Conservation (phyloP, 2,797 vertebrate genomes). For the Microctenopoma stevenorrisi region DNA sequence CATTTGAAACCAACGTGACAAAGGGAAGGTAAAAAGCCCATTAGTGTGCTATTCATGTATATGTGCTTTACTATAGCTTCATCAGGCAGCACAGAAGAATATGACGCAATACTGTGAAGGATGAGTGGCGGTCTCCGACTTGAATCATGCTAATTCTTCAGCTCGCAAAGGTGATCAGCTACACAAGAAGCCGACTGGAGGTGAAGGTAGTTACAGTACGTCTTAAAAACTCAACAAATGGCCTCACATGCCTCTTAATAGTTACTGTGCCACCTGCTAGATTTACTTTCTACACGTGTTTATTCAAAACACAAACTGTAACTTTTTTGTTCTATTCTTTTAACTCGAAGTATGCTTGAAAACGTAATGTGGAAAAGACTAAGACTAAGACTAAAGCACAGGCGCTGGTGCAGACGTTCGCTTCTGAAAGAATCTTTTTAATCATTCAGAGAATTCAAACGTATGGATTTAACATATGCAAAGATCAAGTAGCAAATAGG, state of each 20-base stretch:
- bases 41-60: background rate
- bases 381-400: no score
- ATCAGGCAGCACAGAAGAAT: no score
- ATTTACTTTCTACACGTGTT: background rate
- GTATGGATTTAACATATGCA: no score
- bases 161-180: constrained; percentile 30
- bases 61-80: background rate
- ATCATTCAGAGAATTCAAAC: no score
- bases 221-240: constrained; percentile 13
- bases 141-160: constrained; percentile 36
- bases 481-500: no score
- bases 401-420: no score
- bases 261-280: no score
- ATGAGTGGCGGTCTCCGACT: constrained; percentile 26
- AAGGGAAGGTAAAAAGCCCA: constrained; percentile 15
- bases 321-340: no score
- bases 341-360: no score
- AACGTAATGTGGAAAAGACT: no score
- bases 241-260: constrained; percentile 1
- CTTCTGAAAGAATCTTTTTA: no score
- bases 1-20: constrained; percentile 35
- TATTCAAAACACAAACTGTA: constrained; percentile 1
- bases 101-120: background rate
- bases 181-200: constrained; percentile 16
- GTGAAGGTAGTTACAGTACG: background rate